A percentile compares a stretch with the other conserved stretches of the same genome.
Conservation (phyloP, 2,113 vertebrate genomes). For the Hystrix brachyura region DNA sequence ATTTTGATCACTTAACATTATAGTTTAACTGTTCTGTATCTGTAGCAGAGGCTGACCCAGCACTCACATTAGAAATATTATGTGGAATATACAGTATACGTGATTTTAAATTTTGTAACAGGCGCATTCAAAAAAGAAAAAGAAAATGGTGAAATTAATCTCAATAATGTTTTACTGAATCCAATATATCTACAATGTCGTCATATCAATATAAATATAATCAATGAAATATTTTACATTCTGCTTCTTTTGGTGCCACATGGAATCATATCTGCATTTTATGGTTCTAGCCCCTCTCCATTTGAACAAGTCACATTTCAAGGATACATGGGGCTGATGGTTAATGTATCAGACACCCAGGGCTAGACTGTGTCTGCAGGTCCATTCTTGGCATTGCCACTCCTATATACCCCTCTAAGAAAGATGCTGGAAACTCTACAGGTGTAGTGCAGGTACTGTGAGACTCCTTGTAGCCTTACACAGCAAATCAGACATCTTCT, state of each 20-base stretch:
- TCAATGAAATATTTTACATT: background rate
- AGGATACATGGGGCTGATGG: background rate
- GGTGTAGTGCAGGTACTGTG: background rate
- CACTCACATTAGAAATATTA: background rate
- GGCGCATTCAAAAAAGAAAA: background rate
- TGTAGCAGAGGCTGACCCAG: background rate
- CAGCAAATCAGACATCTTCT: background rate
- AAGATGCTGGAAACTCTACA: background rate
- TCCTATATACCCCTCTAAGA: background rate
- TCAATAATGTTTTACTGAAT: conserved; percentile 8
- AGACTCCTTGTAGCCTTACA: background rate
- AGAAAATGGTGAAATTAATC: background rate
- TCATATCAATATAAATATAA: conserved; percentile 13
- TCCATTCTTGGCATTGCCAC: background rate
- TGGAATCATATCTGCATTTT: background rate
- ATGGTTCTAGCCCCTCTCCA: background rate
- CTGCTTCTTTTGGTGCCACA: background rate
- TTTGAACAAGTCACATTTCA: background rate
- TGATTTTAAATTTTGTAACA: conserved; percentile 25
- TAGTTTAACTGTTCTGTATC: background rate
- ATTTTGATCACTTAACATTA: background rate
- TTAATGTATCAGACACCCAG: background rate
- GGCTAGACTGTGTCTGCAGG: background rate
- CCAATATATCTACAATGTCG: background rate
- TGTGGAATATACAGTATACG: background rate